Percentiles rank a stretch among this genome's conserved stretches.
phyloP scores from a whole-genome alignment of 2,888 invertebrate species.

The Cryptosula pallasiana region DNA sequence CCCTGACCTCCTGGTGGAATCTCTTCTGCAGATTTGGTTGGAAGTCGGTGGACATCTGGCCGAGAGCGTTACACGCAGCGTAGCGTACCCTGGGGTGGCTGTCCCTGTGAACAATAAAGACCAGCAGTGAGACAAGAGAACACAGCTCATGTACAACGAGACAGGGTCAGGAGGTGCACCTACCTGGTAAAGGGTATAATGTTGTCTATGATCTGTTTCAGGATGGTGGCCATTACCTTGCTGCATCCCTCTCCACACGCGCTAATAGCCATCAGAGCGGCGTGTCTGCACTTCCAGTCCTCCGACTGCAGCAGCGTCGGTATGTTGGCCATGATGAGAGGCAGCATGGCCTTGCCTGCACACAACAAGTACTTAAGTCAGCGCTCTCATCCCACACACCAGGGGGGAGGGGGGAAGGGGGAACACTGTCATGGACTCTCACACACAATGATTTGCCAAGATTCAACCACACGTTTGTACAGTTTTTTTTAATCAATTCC shows the following conservation, averaged over 20 bases:
- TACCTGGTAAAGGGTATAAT: constrained; percentile 79
- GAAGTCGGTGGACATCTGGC: constrained; percentile 98
- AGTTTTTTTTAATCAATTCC: too few species aligned
- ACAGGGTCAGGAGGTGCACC: too few species aligned
- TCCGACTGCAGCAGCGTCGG: constrained; percentile 72
- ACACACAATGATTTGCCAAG: too few species aligned
- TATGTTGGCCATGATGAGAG: constrained; percentile 77
- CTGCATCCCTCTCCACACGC: constrained; percentile 98
- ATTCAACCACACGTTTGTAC: too few species aligned
- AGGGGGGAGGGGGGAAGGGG: too few species aligned
- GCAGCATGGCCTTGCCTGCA: constrained; percentile 70
- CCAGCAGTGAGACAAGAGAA: neutral
- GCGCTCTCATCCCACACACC: too few species aligned
- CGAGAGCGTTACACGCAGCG: constrained; percentile 96
- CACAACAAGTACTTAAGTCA: too few species aligned
- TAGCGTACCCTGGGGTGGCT: constrained; percentile 84
- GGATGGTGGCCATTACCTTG: constrained; percentile 91
- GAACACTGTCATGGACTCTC: too few species aligned
- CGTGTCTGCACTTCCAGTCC: constrained; percentile 66
- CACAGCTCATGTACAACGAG: neutral
- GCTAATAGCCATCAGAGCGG: constrained; percentile 96
- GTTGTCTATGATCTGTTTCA: constrained; percentile 86
- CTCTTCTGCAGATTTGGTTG: constrained; percentile 94
- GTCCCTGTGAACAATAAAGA: neutral
- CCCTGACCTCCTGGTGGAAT: constrained; percentile 80